Evolutionary conservation across 64 coral and sea anemone species (phyloP).

Genomic region (Exaiptasia diaphana): DNA sequence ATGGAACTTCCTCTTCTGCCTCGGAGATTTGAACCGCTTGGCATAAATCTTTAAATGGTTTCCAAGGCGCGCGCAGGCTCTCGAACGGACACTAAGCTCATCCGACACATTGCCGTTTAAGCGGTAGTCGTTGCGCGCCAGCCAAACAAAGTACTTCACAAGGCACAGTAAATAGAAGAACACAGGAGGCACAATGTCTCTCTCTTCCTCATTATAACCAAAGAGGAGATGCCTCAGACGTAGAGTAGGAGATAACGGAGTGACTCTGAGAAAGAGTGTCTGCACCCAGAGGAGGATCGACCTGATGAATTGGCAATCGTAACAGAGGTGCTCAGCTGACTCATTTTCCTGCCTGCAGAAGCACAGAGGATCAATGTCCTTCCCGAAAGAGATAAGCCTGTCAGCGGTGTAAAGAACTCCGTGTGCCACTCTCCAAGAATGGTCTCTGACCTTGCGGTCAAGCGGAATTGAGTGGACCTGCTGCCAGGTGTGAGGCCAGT

Average conservation of each 20-base stretch:
- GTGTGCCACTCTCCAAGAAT: slow-evolving; percentile 42
- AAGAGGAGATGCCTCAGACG: not conserved
- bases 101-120: not conserved
- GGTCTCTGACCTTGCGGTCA: not conserved
- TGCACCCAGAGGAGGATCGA: not conserved
- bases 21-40: not conserved
- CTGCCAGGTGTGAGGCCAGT: not conserved
- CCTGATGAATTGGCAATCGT: not conserved
- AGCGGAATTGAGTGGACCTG: not conserved
- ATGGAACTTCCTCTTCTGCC: not conserved
- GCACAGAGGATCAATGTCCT: not conserved
- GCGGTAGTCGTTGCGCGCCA: not conserved
- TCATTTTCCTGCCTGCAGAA: not conserved
- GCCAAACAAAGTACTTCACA: slow-evolving; percentile 6
- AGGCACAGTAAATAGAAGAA: slow-evolving; percentile 4
- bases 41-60: not conserved
- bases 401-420: slow-evolving; percentile 30
- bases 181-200: not conserved
- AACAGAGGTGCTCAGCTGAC: not conserved
- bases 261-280: not conserved
- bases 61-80: not conserved
- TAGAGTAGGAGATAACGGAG: not conserved
- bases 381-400: not conserved
- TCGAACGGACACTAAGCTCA: too few relatives aligned
- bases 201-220: not conserved